Evolutionary conservation across 2,113 vertebrate genomes (phyloP), one percentile per base, ranked within the genome.

Genomic region (Calyptomena viridis): DNA sequence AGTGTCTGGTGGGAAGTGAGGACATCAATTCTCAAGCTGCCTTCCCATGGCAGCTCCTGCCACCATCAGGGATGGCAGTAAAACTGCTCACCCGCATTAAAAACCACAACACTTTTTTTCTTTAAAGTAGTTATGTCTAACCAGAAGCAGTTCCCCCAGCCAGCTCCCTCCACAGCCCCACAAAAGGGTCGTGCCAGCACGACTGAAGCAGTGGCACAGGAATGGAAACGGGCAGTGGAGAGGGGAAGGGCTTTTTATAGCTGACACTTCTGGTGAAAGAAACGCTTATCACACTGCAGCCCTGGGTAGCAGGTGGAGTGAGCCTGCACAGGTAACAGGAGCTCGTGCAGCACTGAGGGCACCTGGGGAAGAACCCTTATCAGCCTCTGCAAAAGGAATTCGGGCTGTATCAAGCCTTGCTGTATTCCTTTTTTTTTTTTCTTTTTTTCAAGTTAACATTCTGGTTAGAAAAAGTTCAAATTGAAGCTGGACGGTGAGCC

Each of bases 221-320:
- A 95, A 95, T 95, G 93, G 94, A 93, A 94, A 94, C 79, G 81
- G 76, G 92, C 95, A 90, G 79, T 0, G 1, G 86, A 92, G 94
- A 96, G 92, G 90, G 63, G 86, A 96, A 96, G 52, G 76, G 86
- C 94, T 97, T 97, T 96, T 97, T 95, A 96, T 97, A 96, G 95
- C 93, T 93, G 94, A 92, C 89, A 62, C 94, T 92, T 89, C 80
- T 93, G 92, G 92, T 93, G 86, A 92, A 87, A 89, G 86, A 80
- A 97, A 71, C 3, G 18, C 88, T 96, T 95, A 81, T 96, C 28
- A 0, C 28, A 1, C 64, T 22, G 85, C 76, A 40, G 85, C 76
- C 47, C 44, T 35, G 90, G 83, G 73, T 12, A 86, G 94, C 94
- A 95, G 94, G 94, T 96, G 92, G 93, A 87, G 76, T 5, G 83